A percentile compares a stretch with the other conserved stretches of the same genome.
phyloP scores from a whole-genome alignment of 2,113 vertebrate species.

The Nesogale talazaci region DNA sequence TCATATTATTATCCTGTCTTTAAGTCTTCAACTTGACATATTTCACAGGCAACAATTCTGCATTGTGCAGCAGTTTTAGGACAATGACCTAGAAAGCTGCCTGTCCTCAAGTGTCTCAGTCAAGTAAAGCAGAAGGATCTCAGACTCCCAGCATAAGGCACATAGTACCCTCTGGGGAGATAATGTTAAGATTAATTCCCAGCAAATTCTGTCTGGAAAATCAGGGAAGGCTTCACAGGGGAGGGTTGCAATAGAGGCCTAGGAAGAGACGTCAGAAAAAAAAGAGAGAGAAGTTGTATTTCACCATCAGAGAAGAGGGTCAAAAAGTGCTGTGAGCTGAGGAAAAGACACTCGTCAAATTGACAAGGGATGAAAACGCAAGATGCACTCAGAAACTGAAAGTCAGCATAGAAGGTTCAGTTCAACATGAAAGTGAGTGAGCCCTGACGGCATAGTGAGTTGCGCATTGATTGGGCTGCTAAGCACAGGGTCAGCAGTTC shows the following conservation, averaged over 20 bases:
- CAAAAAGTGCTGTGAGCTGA: background rate
- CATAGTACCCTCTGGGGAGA: background rate
- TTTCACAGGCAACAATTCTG: background rate
- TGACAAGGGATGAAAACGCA: constrained; percentile 45
- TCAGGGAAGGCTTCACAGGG: constrained; percentile 36
- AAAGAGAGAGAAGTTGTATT: constrained; percentile 39
- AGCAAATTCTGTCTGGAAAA: constrained; percentile 28
- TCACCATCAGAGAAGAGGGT: constrained; percentile 3
- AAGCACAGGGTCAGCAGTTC: too few relatives aligned
- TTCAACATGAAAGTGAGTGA: background rate
- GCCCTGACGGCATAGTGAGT: too few relatives aligned
- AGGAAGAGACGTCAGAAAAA: background rate
- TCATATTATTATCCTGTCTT: background rate
- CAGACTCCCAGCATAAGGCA: constrained; percentile 15
- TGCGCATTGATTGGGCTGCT: too few relatives aligned
- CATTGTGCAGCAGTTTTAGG: background rate
- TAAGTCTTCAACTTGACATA: constrained; percentile 35
- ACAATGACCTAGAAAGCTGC: constrained; percentile 14
- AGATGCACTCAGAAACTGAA: constrained; percentile 24
- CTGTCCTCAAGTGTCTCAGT: constrained; percentile 31
- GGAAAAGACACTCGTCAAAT: constrained; percentile 34
- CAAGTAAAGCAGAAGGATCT: constrained; percentile 56
- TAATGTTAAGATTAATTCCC: background rate
- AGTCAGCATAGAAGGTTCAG: constrained; percentile 16
- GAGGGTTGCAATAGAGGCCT: constrained; percentile 5